Percentiles rank a stretch among this genome's conserved stretches.
Conservation (phyloP, 30 jellyfish, hydroid and myxozoan species). For the Hydra vulgaris region DNA sequence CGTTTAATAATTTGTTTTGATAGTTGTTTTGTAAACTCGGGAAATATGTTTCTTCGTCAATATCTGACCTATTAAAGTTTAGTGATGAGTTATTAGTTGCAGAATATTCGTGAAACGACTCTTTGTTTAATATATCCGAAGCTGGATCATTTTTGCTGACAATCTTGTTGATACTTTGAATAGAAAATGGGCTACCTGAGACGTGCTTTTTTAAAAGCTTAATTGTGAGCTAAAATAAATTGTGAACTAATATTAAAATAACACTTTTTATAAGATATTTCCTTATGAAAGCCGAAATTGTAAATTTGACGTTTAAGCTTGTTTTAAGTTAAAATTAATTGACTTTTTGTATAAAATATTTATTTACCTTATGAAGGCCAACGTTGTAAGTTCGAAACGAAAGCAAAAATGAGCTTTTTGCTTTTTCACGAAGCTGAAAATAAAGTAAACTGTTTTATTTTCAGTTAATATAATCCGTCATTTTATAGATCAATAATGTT, state of each 20-base stretch:
- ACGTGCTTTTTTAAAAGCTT: constrained; percentile 63
- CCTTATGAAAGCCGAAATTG: too few species aligned
- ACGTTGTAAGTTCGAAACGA: constrained; percentile 67
- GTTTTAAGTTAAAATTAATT: too few species aligned
- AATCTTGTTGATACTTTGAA: not conserved
- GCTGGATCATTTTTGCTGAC: not conserved
- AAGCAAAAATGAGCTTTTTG: constrained; percentile 51
- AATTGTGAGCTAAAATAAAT: constrained; percentile 51
- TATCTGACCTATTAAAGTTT: not conserved
- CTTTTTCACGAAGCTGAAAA: constrained; percentile 53
- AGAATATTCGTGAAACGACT: not conserved
- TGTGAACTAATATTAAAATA: too few species aligned
- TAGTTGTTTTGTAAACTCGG: not conserved
- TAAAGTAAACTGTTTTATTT: not conserved
- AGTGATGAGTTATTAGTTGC: not conserved
- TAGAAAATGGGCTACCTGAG: constrained; percentile 77
- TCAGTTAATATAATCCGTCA: not conserved
- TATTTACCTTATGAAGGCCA: constrained; percentile 86
- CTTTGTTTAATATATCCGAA: not conserved
- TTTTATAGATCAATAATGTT: not conserved
- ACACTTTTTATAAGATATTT: too few species aligned
- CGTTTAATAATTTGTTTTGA: not conserved
- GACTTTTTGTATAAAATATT: too few species aligned
- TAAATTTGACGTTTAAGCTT: too few species aligned
- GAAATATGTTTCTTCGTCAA: not conserved